Percentiles rank a stretch among this genome's conserved stretches.
Evolutionary conservation across 2,797 vertebrate species (phyloP).

Genomic region (Chelonia mydas): DNA sequence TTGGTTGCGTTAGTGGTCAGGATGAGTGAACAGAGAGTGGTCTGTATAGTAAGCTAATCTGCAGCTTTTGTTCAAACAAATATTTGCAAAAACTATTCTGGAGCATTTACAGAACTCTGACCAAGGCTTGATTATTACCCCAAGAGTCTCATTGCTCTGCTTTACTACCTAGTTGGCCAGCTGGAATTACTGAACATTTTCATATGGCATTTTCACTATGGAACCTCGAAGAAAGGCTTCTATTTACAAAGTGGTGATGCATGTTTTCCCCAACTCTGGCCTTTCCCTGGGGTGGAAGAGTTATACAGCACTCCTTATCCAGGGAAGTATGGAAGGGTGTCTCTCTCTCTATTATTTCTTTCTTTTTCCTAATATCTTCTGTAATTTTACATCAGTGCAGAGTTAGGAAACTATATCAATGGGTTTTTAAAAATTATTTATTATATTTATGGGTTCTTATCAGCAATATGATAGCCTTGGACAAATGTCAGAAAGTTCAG

Average conservation of each 20-base stretch:
- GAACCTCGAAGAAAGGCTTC: background rate
- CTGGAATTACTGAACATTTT: background rate
- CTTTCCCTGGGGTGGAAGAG: background rate
- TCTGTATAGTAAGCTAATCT: constrained; percentile 15
- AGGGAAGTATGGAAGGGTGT: background rate
- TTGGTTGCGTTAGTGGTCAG: background rate
- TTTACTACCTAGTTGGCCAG: background rate
- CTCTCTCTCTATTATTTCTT: background rate
- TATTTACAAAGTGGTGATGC: fast-evolving
- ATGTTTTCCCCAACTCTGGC: fast-evolving
- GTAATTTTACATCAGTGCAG: background rate
- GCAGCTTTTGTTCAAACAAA: constrained; percentile 39
- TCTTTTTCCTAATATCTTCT: background rate
- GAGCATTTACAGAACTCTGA: constrained; percentile 27
- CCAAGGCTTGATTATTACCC: constrained; percentile 51
- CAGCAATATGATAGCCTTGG: fast-evolving
- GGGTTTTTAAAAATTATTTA: background rate
- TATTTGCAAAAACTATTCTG: constrained; percentile 54
- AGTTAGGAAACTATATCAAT: background rate
- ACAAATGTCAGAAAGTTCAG: background rate
- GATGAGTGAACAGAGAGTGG: background rate
- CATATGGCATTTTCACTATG: background rate
- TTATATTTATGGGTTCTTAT: background rate
- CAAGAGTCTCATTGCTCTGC: constrained; percentile 44
- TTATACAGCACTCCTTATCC: background rate